Evolutionary conservation across 2,888 invertebrate species (phyloP).

Genomic region (Mamestra brassicae): DNA sequence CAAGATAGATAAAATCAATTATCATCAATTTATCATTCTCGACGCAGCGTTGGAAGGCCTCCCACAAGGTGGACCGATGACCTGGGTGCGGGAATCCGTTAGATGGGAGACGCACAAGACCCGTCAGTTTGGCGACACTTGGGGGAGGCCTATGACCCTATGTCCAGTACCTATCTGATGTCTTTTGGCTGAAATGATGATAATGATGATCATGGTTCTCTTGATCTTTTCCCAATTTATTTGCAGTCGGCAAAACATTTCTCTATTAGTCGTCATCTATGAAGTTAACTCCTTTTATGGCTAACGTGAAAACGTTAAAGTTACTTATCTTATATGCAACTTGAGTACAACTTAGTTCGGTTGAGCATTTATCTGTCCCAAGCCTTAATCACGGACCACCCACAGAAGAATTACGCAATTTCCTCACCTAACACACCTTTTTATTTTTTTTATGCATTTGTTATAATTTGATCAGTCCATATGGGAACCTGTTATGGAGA

Average conservation of each 20-base stretch:
- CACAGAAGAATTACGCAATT: constrained; percentile 30
- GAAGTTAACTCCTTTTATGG: not conserved
- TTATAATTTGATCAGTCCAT: constrained; percentile 37
- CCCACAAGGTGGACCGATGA: too few relatives aligned
- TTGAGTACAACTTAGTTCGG: not conserved
- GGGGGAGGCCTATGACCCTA: too few relatives aligned
- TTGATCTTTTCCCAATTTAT: not conserved
- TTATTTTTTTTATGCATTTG: constrained; percentile 29
- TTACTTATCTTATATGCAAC: too few relatives aligned
- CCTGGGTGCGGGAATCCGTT: too few relatives aligned
- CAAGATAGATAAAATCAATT: too few relatives aligned
- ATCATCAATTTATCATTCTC: too few relatives aligned
- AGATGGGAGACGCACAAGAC: too few relatives aligned
- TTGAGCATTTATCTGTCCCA: not conserved
- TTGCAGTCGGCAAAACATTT: not conserved
- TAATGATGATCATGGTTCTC: not conserved
- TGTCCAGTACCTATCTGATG: too few relatives aligned
- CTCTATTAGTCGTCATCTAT: not conserved
- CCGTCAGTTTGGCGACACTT: too few relatives aligned
- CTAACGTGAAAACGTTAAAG: too few relatives aligned
- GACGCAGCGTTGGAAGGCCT: too few relatives aligned
- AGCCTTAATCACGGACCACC: constrained; percentile 44
- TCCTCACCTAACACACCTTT: constrained; percentile 9
- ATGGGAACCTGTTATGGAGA: constrained; percentile 11
- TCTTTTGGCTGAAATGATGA: not conserved